Percentiles rank a stretch among this genome's conserved stretches.
Evolutionary conservation across 2,888 invertebrate species (phyloP).

Genomic region (Acrobasis suavella): DNA sequence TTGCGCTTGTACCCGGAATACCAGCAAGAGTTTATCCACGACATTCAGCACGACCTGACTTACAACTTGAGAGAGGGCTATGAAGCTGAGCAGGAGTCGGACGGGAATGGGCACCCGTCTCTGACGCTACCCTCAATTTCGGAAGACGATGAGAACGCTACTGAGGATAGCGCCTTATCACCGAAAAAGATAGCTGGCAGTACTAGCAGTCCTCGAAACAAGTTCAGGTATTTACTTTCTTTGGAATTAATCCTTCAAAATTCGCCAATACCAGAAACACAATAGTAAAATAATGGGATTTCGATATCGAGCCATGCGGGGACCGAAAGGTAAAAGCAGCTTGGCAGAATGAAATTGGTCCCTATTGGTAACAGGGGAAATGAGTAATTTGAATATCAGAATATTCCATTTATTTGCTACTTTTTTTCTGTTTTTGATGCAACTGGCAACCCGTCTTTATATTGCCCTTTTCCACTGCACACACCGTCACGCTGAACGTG

Average conservation of each 20-base stretch:
- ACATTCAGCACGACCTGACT: conserved; percentile 97
- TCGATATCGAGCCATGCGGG: no score
- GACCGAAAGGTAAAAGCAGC: no score
- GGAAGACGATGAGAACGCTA: conserved; percentile 96
- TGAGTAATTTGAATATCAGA: no score
- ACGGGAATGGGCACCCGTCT: conserved; percentile 89
- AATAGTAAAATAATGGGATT: no score
- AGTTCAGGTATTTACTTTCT: conserved; percentile 68
- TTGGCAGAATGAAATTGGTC: not conserved
- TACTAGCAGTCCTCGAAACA: conserved; percentile 86
- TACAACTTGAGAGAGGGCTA: conserved; percentile 97
- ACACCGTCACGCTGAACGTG: no score
- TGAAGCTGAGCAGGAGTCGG: conserved; percentile 91
- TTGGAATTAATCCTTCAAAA: no score
- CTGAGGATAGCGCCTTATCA: conserved; percentile 86
- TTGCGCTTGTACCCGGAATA: conserved; percentile 96
- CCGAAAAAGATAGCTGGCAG: conserved; percentile 84
- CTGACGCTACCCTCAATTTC: conserved; percentile 95
- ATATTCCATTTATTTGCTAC: no score
- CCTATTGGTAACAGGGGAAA: not conserved
- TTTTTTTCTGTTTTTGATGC: no score
- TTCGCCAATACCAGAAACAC: no score
- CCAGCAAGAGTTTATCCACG: conserved; percentile 95
- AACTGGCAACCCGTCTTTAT: no score
- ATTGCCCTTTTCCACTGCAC: no score